Base-by-base conservation (phyloP, 2,888 invertebrate genomes). In the Anthrax anthrax region DNA sequence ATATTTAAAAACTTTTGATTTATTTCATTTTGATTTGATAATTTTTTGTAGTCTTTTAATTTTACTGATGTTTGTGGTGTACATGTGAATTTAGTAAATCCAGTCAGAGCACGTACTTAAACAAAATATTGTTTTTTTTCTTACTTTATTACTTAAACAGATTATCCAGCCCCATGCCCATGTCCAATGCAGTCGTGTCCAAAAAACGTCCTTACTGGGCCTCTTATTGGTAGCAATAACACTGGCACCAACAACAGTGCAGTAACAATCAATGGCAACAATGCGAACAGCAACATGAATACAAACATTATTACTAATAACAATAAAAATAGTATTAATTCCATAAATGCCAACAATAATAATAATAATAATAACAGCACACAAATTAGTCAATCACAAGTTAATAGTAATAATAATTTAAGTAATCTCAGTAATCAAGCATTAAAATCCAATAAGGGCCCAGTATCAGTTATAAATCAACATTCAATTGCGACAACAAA, bases 131-230 rank as follows among this genome's bases (percentile, higher is more conserved):
- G n/a, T n/a, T 44, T 27, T n/a, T 37, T 27, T 16, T 47, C 58
- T 43, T 60, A 73, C 71, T 71, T 65, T 67, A 23, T 23, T 4
- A 23, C 8, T 23, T 23, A 8, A 6, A 67, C 62, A 72, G 79
- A 67, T 74, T 79, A 69, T 59, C 63, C 65, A 56, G 63, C 65
- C 52, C 65, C 65, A 57, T 88, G 89, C 72, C 85, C 88, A 61
- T 89, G 88, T 77, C 86, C 88, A 73, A 80, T 87, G 77, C 87
- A 86, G 75, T 81, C 87, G 79, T 89, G 87, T 89, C 86, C 89
- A 89, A 89, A 89, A 90, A 90, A 90, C 89, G 89, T 84, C 82
- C 86, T 80, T 87, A 87, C 88, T 89, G 89, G 89, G 81, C 88
- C 88, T 85, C 88, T 85, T 88, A 87, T 86, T 88, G 88, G 88